A percentile compares a stretch with the other conserved stretches of the same genome.
phyloP scores from a whole-genome alignment of 2,888 invertebrate genomes.

The Thumatha senex region DNA sequence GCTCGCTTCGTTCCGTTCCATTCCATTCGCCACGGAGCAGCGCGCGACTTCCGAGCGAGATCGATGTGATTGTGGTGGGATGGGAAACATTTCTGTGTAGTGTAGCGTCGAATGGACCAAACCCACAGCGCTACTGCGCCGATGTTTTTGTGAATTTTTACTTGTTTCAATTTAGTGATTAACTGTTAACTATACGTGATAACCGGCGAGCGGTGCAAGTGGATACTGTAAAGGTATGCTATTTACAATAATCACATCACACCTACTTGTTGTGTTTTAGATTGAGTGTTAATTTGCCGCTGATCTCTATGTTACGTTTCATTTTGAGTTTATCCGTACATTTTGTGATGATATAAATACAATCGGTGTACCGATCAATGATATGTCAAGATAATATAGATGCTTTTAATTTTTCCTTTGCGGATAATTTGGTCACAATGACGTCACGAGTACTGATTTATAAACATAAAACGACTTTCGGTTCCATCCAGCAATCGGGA shows the following conservation, averaged over 20 bases:
- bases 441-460: slow-evolving; percentile 78
- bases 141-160: slow-evolving; percentile 56
- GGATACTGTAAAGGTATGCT: slow-evolving; percentile 62
- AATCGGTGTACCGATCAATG: slow-evolving; percentile 12
- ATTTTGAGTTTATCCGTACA: slow-evolving; percentile 16
- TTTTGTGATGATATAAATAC: slow-evolving; percentile 8
- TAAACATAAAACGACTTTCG: slow-evolving; percentile 73
- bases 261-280: slow-evolving; percentile 49
- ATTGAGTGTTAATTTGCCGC: slow-evolving; percentile 57
- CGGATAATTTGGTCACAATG: slow-evolving; percentile 70
- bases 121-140: slow-evolving; percentile 56
- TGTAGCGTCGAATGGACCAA: slow-evolving; percentile 60
- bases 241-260: slow-evolving; percentile 66
- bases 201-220: slow-evolving; percentile 40
- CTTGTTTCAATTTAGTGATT: slow-evolving; percentile 33
- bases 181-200: slow-evolving; percentile 34
- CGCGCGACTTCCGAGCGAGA: slow-evolving; percentile 52
- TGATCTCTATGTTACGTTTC: slow-evolving; percentile 31
- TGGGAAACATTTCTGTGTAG: slow-evolving; percentile 58
- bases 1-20: slow-evolving; percentile 50
- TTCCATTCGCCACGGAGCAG: slow-evolving; percentile 51
- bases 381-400: slow-evolving; percentile 13
- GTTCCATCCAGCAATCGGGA: slow-evolving; percentile 67
- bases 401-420: slow-evolving; percentile 37
- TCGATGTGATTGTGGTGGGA: slow-evolving; percentile 52